A percentile compares a stretch with the other conserved stretches of the same genome.
Conservation (phyloP, 2,888 invertebrate species). For the Cheilosia vulpina region DNA sequence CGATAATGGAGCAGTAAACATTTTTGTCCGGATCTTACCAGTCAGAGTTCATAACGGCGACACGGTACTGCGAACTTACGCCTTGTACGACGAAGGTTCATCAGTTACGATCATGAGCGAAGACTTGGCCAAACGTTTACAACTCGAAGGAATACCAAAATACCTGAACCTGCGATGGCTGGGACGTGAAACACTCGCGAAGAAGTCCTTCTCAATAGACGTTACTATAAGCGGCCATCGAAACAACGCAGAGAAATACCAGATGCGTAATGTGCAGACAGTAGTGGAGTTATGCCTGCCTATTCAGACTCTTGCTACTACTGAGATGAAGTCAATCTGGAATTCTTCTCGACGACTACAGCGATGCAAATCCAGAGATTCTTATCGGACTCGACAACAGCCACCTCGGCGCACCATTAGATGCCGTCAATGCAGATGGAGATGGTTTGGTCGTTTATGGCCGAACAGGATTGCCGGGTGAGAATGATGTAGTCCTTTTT, state of each 20-base stretch:
- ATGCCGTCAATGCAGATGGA: not conserved
- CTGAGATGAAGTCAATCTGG: not conserved
- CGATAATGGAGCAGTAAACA: slow-evolving; percentile 1
- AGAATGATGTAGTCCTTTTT: slow-evolving; percentile 11
- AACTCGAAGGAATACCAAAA: too few relatives aligned
- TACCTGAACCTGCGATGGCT: slow-evolving; percentile 58
- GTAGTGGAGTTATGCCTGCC: slow-evolving; percentile 1
- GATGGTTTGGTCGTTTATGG: slow-evolving; percentile 10
- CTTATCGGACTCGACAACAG: too few relatives aligned
- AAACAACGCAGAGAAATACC: not conserved
- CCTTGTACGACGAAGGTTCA: slow-evolving; percentile 28
- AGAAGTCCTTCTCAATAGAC: slow-evolving; percentile 11
- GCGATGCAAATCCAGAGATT: too few relatives aligned
- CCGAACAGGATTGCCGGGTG: slow-evolving; percentile 33
- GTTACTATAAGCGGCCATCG: slow-evolving; percentile 3
- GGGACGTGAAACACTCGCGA: slow-evolving; percentile 2
- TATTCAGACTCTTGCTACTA: not conserved
- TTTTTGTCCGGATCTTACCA: slow-evolving; percentile 50
- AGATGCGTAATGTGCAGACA: slow-evolving; percentile 9
- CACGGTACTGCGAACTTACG: not conserved
- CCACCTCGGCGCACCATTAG: slow-evolving; percentile 5
- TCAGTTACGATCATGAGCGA: too few relatives aligned
- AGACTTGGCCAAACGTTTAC: too few relatives aligned
- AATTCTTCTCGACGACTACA: too few relatives aligned
- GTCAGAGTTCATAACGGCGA: slow-evolving; percentile 35